Percentiles rank a stretch among this genome's conserved stretches.
phyloP scores from a whole-genome alignment of 2,888 invertebrate genomes.

The Synergus itoensis region DNA sequence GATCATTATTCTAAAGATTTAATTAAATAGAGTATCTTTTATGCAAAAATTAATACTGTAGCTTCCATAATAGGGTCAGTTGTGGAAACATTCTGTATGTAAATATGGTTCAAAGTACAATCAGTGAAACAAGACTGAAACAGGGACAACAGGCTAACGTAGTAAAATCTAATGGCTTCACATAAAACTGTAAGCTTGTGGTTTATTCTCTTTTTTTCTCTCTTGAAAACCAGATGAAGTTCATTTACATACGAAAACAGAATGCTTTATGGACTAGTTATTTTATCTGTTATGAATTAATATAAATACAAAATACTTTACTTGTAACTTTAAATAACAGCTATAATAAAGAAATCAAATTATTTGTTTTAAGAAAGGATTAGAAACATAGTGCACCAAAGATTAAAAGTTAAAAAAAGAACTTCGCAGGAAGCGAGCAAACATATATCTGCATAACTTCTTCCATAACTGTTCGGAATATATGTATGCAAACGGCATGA shows the following conservation, averaged over 20 bases:
- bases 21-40: neutral
- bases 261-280: neutral
- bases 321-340: too few relatives aligned
- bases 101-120: neutral
- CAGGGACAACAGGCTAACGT: neutral
- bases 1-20: neutral
- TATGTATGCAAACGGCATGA: conserved; percentile 7
- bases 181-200: neutral
- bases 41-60: neutral
- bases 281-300: neutral
- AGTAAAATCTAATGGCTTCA: conserved; percentile 7
- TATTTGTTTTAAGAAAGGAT: too few relatives aligned
- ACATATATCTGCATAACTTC: conserved; percentile 10
- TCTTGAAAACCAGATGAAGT: neutral
- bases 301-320: too few relatives aligned
- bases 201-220: neutral
- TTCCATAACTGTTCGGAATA: conserved; percentile 12
- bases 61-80: neutral
- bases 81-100: conserved; percentile 11
- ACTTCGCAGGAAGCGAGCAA: neutral
- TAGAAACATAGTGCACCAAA: too few relatives aligned
- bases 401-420: too few relatives aligned
- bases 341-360: too few relatives aligned
- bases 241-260: neutral
- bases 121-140: conserved; percentile 9